Evolutionary conservation across 1,140 invertebrate genomes (phyloP).

Genomic region (Anadara kagoshimensis): DNA sequence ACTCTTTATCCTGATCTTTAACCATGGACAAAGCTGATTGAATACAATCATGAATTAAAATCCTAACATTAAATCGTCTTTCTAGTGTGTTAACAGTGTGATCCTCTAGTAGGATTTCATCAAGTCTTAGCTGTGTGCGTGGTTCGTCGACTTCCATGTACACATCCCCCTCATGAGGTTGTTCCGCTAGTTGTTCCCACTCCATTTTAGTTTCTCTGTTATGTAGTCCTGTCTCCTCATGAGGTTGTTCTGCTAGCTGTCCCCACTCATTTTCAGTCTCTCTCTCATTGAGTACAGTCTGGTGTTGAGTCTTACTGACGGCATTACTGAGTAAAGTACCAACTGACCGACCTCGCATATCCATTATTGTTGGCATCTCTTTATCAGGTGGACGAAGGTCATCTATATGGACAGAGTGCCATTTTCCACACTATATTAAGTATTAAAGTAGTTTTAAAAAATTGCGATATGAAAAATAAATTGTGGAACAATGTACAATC

Average conservation of each 20-base stretch:
- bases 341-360: conserved; percentile 45
- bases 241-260: not conserved
- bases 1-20: conserved; percentile 41
- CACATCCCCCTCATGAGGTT: conserved; percentile 6
- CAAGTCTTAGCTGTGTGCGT: not conserved
- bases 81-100: not conserved
- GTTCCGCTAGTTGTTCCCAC: too few relatives aligned
- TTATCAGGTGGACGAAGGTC: conserved; percentile 50
- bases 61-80: conserved; percentile 20
- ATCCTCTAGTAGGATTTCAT: not conserved
- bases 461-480: too few relatives aligned
- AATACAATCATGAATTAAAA: conserved; percentile 33
- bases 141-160: conserved; percentile 20
- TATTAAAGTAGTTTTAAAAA: too few relatives aligned
- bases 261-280: not conserved
- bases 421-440: conserved; percentile 56
- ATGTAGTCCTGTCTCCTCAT: too few relatives aligned
- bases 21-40: conserved; percentile 55
- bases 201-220: too few relatives aligned
- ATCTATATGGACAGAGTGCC: conserved; percentile 69
- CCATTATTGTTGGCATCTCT: conserved; percentile 44
- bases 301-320: not conserved
- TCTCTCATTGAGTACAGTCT: not conserved
- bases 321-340: conserved; percentile 37
- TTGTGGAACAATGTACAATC: too few relatives aligned